Conservation (phyloP, 2,113 vertebrate genomes). For the Prolemur simus region DNA sequence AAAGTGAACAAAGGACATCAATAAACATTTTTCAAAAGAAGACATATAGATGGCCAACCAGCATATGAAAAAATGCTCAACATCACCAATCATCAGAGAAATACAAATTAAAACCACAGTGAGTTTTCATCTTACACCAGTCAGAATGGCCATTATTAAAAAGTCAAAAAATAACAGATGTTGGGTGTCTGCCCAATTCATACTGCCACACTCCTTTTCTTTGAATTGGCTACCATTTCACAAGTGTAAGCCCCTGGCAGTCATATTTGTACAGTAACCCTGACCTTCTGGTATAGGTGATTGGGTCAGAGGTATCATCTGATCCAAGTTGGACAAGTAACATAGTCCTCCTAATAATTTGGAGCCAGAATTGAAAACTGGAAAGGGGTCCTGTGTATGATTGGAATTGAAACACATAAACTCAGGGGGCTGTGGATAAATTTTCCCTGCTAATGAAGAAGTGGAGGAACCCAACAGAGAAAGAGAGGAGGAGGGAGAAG, state of each 20-base stretch:
- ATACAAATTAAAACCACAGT: no score
- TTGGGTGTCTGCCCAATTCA: no score
- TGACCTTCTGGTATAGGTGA: no score
- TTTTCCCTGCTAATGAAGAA: neutral
- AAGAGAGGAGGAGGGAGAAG: neutral
- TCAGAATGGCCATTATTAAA: no score
- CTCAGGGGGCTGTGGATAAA: neutral
- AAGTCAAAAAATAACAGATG: no score
- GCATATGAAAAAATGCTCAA: no score
- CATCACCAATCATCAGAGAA: no score
- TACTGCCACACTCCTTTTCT: neutral
- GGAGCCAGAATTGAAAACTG: neutral
- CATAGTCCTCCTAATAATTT: neutral
- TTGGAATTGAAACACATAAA: neutral
- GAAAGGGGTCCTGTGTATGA: neutral
- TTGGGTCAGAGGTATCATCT: neutral
- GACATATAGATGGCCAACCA: no score
- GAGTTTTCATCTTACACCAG: no score
- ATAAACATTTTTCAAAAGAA: no score
- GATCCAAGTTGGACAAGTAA: neutral
- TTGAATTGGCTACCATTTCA: neutral
- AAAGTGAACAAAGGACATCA: no score
- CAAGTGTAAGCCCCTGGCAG: neutral
- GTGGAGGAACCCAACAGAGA: neutral
- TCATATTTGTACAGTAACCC: neutral